These are phyloP conservation scores for Drosophila watanabei DNA, from an alignment of 1,140 invertebrate genomes.

Conservation along the genomic window DNA sequence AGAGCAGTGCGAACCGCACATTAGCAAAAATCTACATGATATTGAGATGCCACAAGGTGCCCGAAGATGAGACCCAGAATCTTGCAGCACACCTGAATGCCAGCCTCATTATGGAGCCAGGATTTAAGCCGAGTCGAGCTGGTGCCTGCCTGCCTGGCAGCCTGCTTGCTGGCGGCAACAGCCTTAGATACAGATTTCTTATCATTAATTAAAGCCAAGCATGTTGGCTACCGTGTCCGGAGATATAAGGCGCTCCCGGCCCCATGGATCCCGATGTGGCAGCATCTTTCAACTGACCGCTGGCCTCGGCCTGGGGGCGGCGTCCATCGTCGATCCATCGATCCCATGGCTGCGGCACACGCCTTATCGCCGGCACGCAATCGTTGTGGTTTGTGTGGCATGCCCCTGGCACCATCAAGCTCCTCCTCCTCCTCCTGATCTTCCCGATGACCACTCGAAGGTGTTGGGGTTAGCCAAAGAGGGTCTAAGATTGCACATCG, in stretches of 20 bases:
- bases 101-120: slow-evolving; percentile 55
- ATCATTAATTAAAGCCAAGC: slow-evolving; percentile 86
- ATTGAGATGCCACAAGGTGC: slow-evolving; percentile 80
- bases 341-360: slow-evolving; percentile 60
- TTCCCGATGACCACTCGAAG: not conserved
- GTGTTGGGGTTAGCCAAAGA: slow-evolving; percentile 36
- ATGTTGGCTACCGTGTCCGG: slow-evolving; percentile 85
- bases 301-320: slow-evolving; percentile 27
- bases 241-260: slow-evolving; percentile 72
- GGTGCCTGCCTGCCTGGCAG: slow-evolving; percentile 12
- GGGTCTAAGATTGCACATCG: slow-evolving; percentile 17
- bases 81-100: slow-evolving; percentile 66
- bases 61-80: slow-evolving; percentile 42
- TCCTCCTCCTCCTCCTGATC: not conserved
- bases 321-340: slow-evolving; percentile 31
- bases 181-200: slow-evolving; percentile 85
- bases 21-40: slow-evolving; percentile 85
- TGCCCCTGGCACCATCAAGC: slow-evolving; percentile 24
- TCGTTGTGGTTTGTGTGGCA: slow-evolving; percentile 55
- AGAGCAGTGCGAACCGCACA: slow-evolving; percentile 63
- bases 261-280: slow-evolving; percentile 25
- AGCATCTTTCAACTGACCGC: slow-evolving; percentile 62
- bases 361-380: slow-evolving; percentile 78
- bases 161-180: slow-evolving; percentile 49
- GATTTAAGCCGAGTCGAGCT: slow-evolving; percentile 17